A percentile compares a stretch with the other conserved stretches of the same genome.
These are phyloP conservation scores for Myrmophylax atrothorax DNA, from an alignment of 2,113 vertebrate species.

Conservation along the genomic window DNA sequence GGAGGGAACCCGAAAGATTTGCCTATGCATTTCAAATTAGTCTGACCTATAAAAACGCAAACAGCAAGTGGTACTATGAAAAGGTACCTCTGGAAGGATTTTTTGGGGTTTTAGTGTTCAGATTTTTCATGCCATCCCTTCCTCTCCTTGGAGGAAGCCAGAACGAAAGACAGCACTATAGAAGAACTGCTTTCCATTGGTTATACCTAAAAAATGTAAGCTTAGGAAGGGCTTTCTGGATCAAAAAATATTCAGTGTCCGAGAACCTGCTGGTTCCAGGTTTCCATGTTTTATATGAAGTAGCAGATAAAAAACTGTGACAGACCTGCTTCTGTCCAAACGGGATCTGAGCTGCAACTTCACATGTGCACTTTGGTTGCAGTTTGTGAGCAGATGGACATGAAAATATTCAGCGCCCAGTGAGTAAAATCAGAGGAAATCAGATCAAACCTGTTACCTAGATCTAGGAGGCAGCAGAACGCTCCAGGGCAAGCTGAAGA, in stretches of 20 bases:
- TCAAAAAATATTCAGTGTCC: not conserved
- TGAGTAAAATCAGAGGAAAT: not conserved
- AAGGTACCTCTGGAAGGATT: not conserved
- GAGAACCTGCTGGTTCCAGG: not conserved
- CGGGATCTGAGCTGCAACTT: not conserved
- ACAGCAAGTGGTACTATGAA: not conserved
- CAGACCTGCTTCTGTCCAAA: not conserved
- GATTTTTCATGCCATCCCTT: not conserved
- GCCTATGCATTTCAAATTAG: constrained; percentile 70
- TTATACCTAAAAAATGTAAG: not conserved
- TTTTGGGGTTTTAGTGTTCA: not conserved
- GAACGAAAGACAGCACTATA: not conserved
- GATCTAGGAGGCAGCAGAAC: not conserved
- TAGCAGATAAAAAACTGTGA: not conserved
- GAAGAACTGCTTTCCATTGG: not conserved
- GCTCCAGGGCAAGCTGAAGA: not conserved
- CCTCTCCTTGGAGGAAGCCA: not conserved
- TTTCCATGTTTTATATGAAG: not conserved
- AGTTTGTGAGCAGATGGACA: constrained; percentile 1
- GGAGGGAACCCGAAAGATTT: constrained; percentile 50
- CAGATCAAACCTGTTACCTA: not conserved
- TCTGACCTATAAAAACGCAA: constrained; percentile 61
- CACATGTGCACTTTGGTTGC: not conserved
- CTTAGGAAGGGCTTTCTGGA: not conserved
- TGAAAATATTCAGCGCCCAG: not conserved